Evolutionary conservation across 2,113 vertebrate species (phyloP), one percentile per base, ranked within the genome.

Genomic region (Fukomys damarensis): DNA sequence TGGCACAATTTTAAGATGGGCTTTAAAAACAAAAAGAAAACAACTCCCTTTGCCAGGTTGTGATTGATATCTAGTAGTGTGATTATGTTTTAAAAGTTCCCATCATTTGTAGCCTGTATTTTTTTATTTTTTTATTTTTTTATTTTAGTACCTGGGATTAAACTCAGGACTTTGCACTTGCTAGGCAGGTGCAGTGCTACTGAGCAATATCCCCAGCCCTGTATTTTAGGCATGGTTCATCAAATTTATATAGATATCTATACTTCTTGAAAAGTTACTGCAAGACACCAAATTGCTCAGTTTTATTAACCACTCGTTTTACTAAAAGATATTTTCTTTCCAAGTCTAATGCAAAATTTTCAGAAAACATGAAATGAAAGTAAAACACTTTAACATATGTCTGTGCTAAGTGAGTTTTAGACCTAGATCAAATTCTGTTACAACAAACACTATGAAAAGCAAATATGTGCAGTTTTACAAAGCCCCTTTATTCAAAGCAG

Each of bases 381-480:
- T 56, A 81, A 84, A 94, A 84, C 14, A 76, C 28, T 91, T 92
- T 83, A 94, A 97, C 88, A 91, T 86, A 61, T 86, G 30, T 35
- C 59, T 89, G 26, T 28, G 20, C 19, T 83, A 81, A 91, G 63
- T 76, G 49, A 86, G 4, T 84, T 86, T 93, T 92, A 95, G 16
- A 46, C 12, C 68, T 38, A 32, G 52, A 79, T 86, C 80, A 68
- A 79, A 87, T 80, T 94, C 28, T 83, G 63, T 84, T 87, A 86
- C 63, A 93, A 76, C 32, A 94, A 93, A 83, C 19, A 52, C 61
- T 49, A 38, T 79, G 72, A 94, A 94, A 97, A 95, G 59, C 52
- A 85, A 96, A 54, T 59, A 87, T 12, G 63, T 63, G 41, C 26
- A 68, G 4, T 93, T 93, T 89, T 91, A 61, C 43, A 80, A 77